Evolutionary conservation across 2,797 vertebrate genomes (phyloP).

Genomic region (Eutrigla gurnardus): DNA sequence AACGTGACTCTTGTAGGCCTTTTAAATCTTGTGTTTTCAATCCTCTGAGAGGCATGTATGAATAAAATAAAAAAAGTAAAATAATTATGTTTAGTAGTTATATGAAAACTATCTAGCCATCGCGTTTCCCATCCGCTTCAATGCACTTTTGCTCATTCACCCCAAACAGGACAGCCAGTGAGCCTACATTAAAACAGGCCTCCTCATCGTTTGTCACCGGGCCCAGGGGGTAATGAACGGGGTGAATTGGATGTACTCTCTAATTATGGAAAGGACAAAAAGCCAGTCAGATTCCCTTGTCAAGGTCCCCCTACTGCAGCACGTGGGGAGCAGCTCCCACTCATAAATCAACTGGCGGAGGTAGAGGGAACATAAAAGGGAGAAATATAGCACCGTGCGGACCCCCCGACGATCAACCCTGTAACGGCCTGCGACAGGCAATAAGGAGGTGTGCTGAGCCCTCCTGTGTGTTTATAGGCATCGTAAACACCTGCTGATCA

Average conservation of each 20-base stretch:
- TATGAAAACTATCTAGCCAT: slow-evolving; percentile 32
- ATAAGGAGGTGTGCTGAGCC: slow-evolving; percentile 43
- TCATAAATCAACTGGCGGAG: slow-evolving; percentile 71
- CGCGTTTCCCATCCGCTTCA: slow-evolving; percentile 25
- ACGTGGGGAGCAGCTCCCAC: slow-evolving; percentile 56
- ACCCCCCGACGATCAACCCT: slow-evolving; percentile 57
- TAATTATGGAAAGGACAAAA: slow-evolving; percentile 84
- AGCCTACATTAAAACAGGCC: slow-evolving; percentile 64
- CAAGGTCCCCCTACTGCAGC: slow-evolving; percentile 69
- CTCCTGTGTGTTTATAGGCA: slow-evolving; percentile 27
- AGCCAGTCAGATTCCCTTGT: slow-evolving; percentile 72
- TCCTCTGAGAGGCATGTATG: not conserved
- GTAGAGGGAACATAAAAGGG: slow-evolving; percentile 63
- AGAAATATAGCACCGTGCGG: slow-evolving; percentile 49
- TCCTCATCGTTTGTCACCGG: slow-evolving; percentile 75
- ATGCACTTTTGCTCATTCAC: slow-evolving; percentile 53
- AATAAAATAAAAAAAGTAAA: not conserved
- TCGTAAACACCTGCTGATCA: slow-evolving; percentile 68
- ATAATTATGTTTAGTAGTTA: slow-evolving; percentile 21
- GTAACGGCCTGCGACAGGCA: slow-evolving; percentile 40
- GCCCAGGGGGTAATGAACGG: slow-evolving; percentile 78
- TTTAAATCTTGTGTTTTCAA: slow-evolving; percentile 6
- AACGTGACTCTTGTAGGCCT: slow-evolving; percentile 13
- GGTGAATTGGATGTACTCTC: slow-evolving; percentile 78
- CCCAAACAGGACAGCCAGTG: slow-evolving; percentile 55